These are phyloP conservation scores for Phrynocephalus guinanensis DNA, from an alignment of 2,797 vertebrate genomes.

Conservation along the genomic window DNA sequence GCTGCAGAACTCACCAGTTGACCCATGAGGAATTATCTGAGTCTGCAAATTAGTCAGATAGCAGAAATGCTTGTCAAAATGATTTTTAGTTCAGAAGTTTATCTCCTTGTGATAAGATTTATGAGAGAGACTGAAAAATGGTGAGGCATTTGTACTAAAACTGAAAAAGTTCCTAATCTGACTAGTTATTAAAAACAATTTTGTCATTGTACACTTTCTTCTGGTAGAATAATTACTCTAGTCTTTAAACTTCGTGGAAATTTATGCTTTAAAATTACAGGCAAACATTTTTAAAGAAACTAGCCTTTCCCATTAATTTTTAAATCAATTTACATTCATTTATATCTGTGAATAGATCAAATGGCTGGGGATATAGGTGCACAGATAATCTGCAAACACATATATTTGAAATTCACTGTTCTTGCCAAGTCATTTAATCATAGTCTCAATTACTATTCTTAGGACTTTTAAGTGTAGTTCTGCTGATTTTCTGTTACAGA, in stretches of 20 bases:
- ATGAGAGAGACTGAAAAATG: conserved; percentile 77
- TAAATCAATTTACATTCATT: conserved; percentile 41
- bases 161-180: conserved; percentile 74
- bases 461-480: not conserved
- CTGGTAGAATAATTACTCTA: conserved; percentile 70
- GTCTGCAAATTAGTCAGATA: conserved; percentile 39
- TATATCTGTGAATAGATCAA: accelerated
- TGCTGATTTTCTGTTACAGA: not conserved
- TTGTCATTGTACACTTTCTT: conserved; percentile 68
- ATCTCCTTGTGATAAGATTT: conserved; percentile 75
- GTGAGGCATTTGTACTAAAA: conserved; percentile 73
- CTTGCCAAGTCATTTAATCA: not conserved
- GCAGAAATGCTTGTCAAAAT: conserved; percentile 71
- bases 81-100: conserved; percentile 73
- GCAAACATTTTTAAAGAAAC: conserved; percentile 10
- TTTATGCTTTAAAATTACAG: conserved; percentile 25
- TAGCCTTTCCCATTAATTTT: conserved; percentile 21
- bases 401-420: not conserved
- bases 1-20: conserved; percentile 30
- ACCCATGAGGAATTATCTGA: conserved; percentile 66
- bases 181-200: conserved; percentile 73
- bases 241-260: conserved; percentile 48
- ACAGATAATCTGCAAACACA: not conserved
- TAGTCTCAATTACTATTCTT: not conserved
- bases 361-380: accelerated